These are phyloP conservation scores for Leptinotarsa texana DNA, from an alignment of 1,140 invertebrate species.

Conservation along the genomic window DNA sequence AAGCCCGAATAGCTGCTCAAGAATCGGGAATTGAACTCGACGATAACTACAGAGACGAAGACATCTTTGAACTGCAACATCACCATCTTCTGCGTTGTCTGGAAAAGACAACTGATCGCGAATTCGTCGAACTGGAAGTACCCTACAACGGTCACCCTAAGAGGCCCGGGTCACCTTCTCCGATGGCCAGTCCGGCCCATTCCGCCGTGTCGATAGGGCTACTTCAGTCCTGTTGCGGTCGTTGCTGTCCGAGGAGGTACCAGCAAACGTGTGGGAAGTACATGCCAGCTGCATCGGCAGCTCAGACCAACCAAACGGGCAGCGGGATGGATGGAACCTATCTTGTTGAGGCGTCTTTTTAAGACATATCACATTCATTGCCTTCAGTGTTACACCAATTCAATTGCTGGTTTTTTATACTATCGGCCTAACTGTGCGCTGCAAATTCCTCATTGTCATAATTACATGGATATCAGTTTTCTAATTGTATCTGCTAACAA, in stretches of 20 bases:
- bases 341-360: constrained; percentile 81
- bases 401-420: background rate
- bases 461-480: background rate
- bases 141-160: constrained; percentile 91
- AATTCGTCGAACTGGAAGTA: constrained; percentile 95
- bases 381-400: background rate
- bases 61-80: constrained; percentile 99
- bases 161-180: constrained; percentile 82
- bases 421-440: constrained; percentile 1
- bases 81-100: constrained; percentile 97
- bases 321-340: constrained; percentile 80
- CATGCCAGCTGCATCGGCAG: constrained; percentile 76
- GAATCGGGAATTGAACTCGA: constrained; percentile 88
- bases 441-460: background rate
- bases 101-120: constrained; percentile 97
- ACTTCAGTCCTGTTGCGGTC: constrained; percentile 81
- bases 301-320: constrained; percentile 75
- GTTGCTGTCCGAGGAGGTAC: constrained; percentile 86
- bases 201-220: constrained; percentile 76
- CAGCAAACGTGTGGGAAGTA: constrained; percentile 83
- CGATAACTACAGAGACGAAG: constrained; percentile 87
- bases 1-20: constrained; percentile 88
- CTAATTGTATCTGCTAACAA: background rate
- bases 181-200: constrained; percentile 84
- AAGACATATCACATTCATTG: constrained; percentile 48